Evolutionary conservation across 2,888 invertebrate genomes (phyloP).

Genomic region (Diploptera punctata): DNA sequence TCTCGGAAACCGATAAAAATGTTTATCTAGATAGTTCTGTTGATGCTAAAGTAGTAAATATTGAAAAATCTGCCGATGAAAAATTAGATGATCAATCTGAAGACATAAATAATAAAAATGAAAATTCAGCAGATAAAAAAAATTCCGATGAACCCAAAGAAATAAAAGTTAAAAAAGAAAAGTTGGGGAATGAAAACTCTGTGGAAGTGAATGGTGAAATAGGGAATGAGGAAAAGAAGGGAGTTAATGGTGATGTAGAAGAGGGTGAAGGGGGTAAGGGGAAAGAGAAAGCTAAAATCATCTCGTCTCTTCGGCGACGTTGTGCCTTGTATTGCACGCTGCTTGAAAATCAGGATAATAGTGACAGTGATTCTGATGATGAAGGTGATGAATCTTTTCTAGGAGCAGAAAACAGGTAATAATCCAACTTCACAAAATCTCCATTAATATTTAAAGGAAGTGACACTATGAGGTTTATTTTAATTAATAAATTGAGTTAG

Average conservation of each 20-base stretch:
- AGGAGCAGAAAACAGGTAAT: constrained; percentile 37
- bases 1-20: no score
- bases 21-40: constrained; percentile 36
- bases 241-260: constrained; percentile 34
- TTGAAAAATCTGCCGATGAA: not conserved
- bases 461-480: no score
- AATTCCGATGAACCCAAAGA: constrained; percentile 31
- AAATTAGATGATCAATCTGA: constrained; percentile 27
- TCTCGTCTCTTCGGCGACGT: constrained; percentile 13
- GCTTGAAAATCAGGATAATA: constrained; percentile 23
- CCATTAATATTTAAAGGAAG: no score
- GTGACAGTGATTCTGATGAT: constrained; percentile 34
- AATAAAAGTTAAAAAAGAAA: not conserved
- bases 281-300: constrained; percentile 32
- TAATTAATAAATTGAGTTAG: no score
- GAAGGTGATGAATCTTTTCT: constrained; percentile 41
- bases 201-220: not conserved
- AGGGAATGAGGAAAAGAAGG: constrained; percentile 34
- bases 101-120: not conserved
- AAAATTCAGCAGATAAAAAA: not conserved
- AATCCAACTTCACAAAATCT: no score
- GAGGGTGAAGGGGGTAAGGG: constrained; percentile 41
- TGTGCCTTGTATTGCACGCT: constrained; percentile 36
- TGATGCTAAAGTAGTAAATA: not conserved
- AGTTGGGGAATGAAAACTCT: not conserved